Base-by-base conservation (phyloP, 2,797 vertebrate genomes). In the Sparus aurata region DNA sequence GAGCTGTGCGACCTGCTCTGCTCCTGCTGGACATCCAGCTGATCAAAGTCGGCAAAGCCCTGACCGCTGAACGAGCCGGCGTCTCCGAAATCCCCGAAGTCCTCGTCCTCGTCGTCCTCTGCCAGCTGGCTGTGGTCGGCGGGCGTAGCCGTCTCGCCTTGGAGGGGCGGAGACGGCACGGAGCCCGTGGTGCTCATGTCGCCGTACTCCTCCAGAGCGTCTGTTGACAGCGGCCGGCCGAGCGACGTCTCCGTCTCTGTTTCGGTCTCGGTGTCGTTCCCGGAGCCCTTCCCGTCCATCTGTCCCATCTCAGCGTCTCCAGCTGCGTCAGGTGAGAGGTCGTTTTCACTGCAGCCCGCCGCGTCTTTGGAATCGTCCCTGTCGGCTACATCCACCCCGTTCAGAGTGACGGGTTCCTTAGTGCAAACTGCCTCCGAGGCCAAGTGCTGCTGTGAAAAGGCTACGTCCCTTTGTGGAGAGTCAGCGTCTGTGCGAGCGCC, bases 121-220 rank as follows among this genome's bases (percentile, higher is more conserved):
- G 86, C 94, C 87, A 95, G 91, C 86, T 95, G 91, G 85, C 91
- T 95, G 57, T 91, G 81, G 77, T 95, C 87, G 0, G 91, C 90
- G 18, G 93, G 77, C 0, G 93, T 91, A 84, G 94, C 91, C 17
- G 87, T 87, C 8, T 93, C 95, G 46, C 94, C 93, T 41, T 91
- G 83, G 12, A 94, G 92, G 6, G 92, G 90, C 0, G 93, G 94
- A 0, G 95, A 95, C 0, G 94, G 92, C 13, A 79, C 85, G 0
- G 93, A 93, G 20, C 92, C 94, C 1, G 96, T 96, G 52, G 95
- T 95, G 87, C 97, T 96, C 79, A 96, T 95, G 81, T 98, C 97
- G 18, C 95, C 96, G 68, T 96, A 97, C 68, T 96, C 96, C 87
- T 97, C 95, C 1, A 96, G 94, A 0, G 81, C 94, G 0, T 96